A percentile compares a stretch with the other conserved stretches of the same genome.
phyloP scores from a whole-genome alignment of 2,113 vertebrate species.

The Nothoprocta pentlandii region DNA sequence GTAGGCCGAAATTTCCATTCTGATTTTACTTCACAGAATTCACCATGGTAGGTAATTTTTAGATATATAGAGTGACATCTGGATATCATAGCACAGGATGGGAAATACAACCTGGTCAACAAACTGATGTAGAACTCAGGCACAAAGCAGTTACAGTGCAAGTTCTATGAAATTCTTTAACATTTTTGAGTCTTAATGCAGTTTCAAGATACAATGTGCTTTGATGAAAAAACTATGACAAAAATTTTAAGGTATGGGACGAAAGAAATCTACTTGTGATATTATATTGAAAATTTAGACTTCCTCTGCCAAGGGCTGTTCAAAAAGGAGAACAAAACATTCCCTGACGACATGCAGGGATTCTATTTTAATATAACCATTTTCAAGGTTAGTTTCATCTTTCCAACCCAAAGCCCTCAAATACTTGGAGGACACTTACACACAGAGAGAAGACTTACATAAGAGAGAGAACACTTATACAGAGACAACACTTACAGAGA shows the following conservation, averaged over 20 bases:
- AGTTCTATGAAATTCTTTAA: neutral
- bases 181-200: neutral
- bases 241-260: neutral
- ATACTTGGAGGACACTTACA: neutral
- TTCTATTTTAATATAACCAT: neutral
- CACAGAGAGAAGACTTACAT: rapidly evolving
- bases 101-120: neutral
- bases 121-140: neutral
- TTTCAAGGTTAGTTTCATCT: neutral
- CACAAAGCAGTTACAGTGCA: neutral
- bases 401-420: neutral
- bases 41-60: neutral
- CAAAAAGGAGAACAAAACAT: neutral
- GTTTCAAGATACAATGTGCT: neutral
- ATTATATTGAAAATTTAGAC: neutral
- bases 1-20: neutral
- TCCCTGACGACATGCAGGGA: neutral
- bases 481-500: rapidly evolving
- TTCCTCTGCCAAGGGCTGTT: neutral
- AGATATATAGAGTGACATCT: neutral
- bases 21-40: neutral
- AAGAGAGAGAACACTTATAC: rapidly evolving
- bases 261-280: neutral
- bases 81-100: neutral
- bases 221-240: neutral